Percentiles rank a stretch among this genome's conserved stretches.
These are phyloP conservation scores for Cabera pusaria DNA, from an alignment of 2,888 invertebrate genomes.

Conservation along the genomic window DNA sequence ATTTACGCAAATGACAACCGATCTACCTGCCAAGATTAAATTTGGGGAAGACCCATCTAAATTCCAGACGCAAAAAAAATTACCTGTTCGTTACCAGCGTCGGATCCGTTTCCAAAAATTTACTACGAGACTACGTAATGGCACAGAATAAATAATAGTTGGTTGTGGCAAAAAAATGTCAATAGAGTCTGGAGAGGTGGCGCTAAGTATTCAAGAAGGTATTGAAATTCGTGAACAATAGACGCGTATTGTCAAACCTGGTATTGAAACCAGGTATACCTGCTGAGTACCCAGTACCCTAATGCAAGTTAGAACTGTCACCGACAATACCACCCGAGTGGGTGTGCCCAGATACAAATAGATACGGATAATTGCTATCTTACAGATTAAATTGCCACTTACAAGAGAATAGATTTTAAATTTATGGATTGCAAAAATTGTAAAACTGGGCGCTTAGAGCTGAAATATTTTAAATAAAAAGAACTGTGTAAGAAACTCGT, in stretches of 20 bases:
- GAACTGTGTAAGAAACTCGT: too few relatives aligned
- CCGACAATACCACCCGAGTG: constrained; percentile 44
- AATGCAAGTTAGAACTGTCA: constrained; percentile 32
- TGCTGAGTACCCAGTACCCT: constrained; percentile 20
- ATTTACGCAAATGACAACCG: constrained; percentile 37
- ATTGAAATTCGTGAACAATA: constrained; percentile 39
- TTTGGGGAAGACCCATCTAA: constrained; percentile 62
- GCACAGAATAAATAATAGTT: too few relatives aligned
- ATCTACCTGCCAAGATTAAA: constrained; percentile 41
- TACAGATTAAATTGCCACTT: constrained; percentile 25
- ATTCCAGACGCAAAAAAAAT: constrained; percentile 43
- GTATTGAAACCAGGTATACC: constrained; percentile 10
- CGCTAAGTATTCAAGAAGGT: constrained; percentile 64
- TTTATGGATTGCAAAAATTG: constrained; percentile 3
- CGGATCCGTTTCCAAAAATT: constrained; percentile 52
- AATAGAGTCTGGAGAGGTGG: constrained; percentile 59
- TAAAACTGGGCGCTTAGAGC: too few relatives aligned
- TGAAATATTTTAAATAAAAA: too few relatives aligned
- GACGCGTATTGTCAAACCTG: constrained; percentile 27
- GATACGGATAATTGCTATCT: constrained; percentile 40
- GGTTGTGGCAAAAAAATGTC: constrained; percentile 49
- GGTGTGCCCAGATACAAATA: constrained; percentile 46
- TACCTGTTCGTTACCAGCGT: constrained; percentile 64
- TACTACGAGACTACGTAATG: constrained; percentile 76
- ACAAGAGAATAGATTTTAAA: constrained; percentile 17